Base-by-base conservation (phyloP, 2,113 vertebrate species). In the Dinomys branickii region DNA sequence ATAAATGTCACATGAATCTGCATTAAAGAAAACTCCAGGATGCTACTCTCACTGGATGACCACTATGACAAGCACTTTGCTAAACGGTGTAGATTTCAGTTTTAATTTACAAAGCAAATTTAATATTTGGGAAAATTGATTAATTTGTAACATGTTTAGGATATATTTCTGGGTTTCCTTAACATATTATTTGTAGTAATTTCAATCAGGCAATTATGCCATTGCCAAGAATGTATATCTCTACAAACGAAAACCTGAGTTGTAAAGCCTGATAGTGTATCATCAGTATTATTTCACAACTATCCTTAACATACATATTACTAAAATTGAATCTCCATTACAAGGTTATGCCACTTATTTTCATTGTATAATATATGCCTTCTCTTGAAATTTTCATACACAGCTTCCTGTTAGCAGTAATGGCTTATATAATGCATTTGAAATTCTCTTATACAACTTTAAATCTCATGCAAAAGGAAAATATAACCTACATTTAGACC, bases 231-330 rank as follows among this genome's bases (percentile, higher is more conserved):
- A 22, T 93, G 67, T 41, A 90, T 82, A 73, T 47, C 0, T 1
- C 11, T 73, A 26, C 52, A 85, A 90, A 47, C 50, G n/a, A 87
- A 83, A 61, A 30, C 10, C 19, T 94, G 30, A 84, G 61, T 78
- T 81, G n/a, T 84, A 95, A 80, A 50, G 1, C 2, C n/a, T 92
- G 54, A 44, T 86, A 44, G 83, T 94, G 88, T 94, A 84, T 35
- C 16, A 84, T 35, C 16, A 67, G 19, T 54, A 44, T 13, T 89
- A 1, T 59, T 41, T 80, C 56, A 83, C 73, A 93, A 87, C 91
- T 61, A 50, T 84, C 3, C 82, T 83, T 94, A 47, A 50, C 14
- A n/a, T n/a, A n/a, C n/a, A n/a, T n/a, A n/a, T n/a, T 84, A 11
- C 3, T 35, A 75, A 96, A 50, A 65, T 35, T 80, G 13, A 86